Evolutionary conservation across 2,113 vertebrate species (phyloP).

Genomic region (Ageneiosus marmoratus): DNA sequence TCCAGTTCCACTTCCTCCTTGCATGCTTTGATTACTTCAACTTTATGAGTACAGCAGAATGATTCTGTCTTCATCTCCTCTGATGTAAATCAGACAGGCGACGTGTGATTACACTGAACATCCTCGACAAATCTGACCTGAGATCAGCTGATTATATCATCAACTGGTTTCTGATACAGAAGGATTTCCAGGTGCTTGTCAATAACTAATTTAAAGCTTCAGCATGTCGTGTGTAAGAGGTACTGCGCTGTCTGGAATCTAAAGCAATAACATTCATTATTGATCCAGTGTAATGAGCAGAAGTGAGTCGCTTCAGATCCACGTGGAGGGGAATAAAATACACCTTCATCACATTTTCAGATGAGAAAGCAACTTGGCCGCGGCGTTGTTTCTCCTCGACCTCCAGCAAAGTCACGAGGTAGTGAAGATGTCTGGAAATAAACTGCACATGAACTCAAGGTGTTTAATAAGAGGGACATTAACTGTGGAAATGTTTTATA

Average conservation of each 20-base stretch:
- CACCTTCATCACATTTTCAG: constrained; percentile 17
- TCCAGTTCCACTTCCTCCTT: too few relatives aligned
- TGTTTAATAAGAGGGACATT: too few relatives aligned
- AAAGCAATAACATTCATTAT: not conserved
- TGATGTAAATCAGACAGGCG: not conserved
- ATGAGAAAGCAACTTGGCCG: not conserved
- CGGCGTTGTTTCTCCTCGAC: not conserved
- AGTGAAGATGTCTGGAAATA: not conserved
- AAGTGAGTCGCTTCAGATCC: constrained; percentile 26
- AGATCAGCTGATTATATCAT: not conserved
- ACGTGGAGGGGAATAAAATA: constrained; percentile 15
- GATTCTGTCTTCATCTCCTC: too few relatives aligned
- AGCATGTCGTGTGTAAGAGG: not conserved
- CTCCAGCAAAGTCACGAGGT: not conserved
- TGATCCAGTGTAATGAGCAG: constrained; percentile 24
- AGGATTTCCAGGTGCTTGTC: too few relatives aligned
- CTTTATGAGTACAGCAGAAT: too few relatives aligned
- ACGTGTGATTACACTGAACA: not conserved
- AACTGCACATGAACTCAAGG: not conserved
- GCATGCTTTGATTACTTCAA: not conserved
- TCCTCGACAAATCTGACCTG: not conserved
- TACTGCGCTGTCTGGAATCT: not conserved
- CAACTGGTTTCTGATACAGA: not conserved
- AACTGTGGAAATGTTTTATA: not conserved
- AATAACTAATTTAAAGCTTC: not conserved